Base-by-base conservation (phyloP, 2,113 vertebrate species). In the Platycercus adscitus region DNA sequence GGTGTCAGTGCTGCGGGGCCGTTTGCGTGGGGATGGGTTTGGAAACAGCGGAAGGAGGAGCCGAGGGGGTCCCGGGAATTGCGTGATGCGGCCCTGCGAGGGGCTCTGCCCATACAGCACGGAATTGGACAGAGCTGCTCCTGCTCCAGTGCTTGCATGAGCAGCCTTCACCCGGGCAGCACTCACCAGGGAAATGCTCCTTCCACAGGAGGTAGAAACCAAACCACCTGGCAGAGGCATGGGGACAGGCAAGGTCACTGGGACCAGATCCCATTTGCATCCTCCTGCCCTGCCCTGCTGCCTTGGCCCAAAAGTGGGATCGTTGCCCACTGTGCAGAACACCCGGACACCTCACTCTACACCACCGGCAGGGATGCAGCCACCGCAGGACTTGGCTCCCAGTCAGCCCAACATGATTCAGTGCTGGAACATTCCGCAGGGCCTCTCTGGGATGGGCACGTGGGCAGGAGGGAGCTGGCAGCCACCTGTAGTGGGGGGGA, bases 91-190 rank as follows among this genome's bases (percentile, higher is more conserved):
- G 56, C 33, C n/a, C 56, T 58, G 55, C 20, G 55, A n/a, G 33
- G 13, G 55, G 55, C 55, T 58, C 55, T 58, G 33, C 33, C 56
- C 10, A 76, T 77, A 68, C 63, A 47, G 88, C 76, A 24, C 17
- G 9, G 70, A 25, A 61, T 69, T 6, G 39, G 53, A 53, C 73
- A 56, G 39, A 44, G n/a, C 52, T 14, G 43, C 43, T 69, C 35
- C 47, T 7, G 72, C 64, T 24, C 28, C 11, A 1, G 23, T 5
- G 10, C 33, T 18, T 1, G 11, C 4, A 0, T 4, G 8, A 69
- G 11, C 3, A 3, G 18, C 47, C 11, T 10, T 2, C 72, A 9
- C 3, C 56, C 9, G 33, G 21, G 56, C 56, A 58, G 56, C 56
- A 5, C 56, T 56, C 55, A 56, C 21, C 72, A 0, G 11, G 14